Evolutionary conservation across 2,888 invertebrate genomes (phyloP).

Genomic region (Lasioglossum oenotherae): DNA sequence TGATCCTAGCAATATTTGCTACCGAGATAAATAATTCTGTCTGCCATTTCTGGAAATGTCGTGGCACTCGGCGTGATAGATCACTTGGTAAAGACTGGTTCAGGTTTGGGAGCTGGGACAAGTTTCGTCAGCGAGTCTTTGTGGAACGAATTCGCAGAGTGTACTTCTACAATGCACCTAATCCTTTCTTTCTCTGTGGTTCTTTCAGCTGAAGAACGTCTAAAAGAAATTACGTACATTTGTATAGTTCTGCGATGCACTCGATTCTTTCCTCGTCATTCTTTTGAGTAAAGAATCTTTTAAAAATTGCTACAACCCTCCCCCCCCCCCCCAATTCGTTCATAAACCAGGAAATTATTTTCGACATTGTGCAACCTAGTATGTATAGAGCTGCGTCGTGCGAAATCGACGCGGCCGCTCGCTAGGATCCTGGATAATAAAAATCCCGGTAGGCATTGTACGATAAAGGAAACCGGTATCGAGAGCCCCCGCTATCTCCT

Average conservation of each 20-base stretch:
- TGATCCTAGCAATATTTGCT: no score
- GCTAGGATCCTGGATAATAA: slow-evolving; percentile 58
- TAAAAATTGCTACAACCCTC: not conserved
- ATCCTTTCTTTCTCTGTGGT: not conserved
- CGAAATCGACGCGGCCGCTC: slow-evolving; percentile 36
- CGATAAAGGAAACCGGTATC: slow-evolving; percentile 77
- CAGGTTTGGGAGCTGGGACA: no score
- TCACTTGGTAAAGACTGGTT: no score
- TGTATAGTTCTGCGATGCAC: not conserved
- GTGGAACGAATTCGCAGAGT: no score
- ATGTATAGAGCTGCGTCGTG: not conserved
- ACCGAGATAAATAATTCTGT: no score
- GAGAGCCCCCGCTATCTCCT: slow-evolving; percentile 28
- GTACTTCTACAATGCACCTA: not conserved
- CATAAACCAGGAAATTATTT: not conserved
- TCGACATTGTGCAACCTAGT: not conserved
- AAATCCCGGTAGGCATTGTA: slow-evolving; percentile 73
- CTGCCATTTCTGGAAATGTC: no score
- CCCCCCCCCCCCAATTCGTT: no score
- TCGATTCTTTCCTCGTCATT: not conserved
- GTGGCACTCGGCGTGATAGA: no score
- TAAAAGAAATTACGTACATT: not conserved
- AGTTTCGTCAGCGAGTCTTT: no score
- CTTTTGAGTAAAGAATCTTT: not conserved
- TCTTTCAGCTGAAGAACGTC: not conserved